Evolutionary conservation across 2,797 vertebrate species (phyloP), one percentile per base, ranked within the genome.

Genomic region (Rhinatrema bivittatum): DNA sequence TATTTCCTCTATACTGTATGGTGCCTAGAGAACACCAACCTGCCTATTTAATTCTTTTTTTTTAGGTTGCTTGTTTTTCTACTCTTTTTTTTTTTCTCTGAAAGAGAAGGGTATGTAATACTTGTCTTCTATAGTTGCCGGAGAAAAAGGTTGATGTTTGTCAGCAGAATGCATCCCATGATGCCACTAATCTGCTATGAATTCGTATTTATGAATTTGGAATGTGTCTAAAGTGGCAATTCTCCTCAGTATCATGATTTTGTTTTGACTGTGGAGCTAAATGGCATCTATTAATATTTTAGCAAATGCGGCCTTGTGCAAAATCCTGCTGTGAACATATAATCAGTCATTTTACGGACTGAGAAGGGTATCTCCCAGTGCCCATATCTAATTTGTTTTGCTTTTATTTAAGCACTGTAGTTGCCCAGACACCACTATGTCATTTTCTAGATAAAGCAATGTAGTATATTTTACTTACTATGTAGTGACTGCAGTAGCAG

Each of bases 271-370:
- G 15, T 33, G 11, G 21, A 22, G 33, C 15, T 35, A 25, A 35
- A 35, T 35, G 33, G 24, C 15, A 17, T 8, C 33, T 25, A 35
- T 35, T 24, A 25, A 25, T 25, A 25, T 35, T 24, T 35, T 53
- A 40, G 17, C 45, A 45, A 58, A 54, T 43, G 58, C 46, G 37
- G 24, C 19, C 27, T 10, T 9, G n/a, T 58, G 28, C 35, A 53
- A 46, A 56, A 56, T 26, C 16, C 40, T 65, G 11, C 32, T 60
- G 53, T 33, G 42, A 50, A 45, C 25, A 52, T 34, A 39, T 42
- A 44, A 49, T 49, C 32, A 34, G 32, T 50, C 39, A 27, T 36
- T 60, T 49, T 41, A n/a, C 4, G 2, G 52, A 35, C 37, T 1
- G 7, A 32, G 40, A 32, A 26, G 5, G 25, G 25, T 6, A 15